phyloP scores from a whole-genome alignment of 2,797 vertebrate species.

The Pterois miles region DNA sequence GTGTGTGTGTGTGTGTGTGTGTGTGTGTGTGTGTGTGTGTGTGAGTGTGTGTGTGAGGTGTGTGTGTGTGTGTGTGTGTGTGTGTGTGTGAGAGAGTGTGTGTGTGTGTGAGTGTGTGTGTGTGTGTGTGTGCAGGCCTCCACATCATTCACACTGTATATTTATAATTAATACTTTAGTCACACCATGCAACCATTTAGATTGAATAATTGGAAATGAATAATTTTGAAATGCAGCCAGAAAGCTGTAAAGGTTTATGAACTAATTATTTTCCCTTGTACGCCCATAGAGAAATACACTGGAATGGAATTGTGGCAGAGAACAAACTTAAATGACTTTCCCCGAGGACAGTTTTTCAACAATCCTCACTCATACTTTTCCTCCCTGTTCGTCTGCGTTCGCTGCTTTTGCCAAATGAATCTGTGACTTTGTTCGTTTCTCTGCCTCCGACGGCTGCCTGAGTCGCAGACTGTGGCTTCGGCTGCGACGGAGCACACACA shows the following conservation, averaged over 20 bases:
- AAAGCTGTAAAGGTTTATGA: slow-evolving; percentile 63
- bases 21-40: background rate
- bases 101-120: no score
- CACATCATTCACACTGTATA: background rate
- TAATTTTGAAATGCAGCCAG: slow-evolving; percentile 50
- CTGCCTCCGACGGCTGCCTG: slow-evolving; percentile 40
- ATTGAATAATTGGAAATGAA: slow-evolving; percentile 63
- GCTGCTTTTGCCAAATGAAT: slow-evolving; percentile 52
- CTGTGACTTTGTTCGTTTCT: slow-evolving; percentile 39
- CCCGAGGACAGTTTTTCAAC: slow-evolving; percentile 53
- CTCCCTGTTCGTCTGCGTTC: slow-evolving; percentile 31
- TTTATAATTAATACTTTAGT: slow-evolving; percentile 46
- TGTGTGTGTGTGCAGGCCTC: background rate
- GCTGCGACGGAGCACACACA: slow-evolving; percentile 24
- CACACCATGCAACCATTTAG: slow-evolving; percentile 43
- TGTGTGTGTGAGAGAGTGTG: no score
- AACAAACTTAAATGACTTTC: slow-evolving; percentile 65
- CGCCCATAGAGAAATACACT: slow-evolving; percentile 41
- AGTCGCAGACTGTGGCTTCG: slow-evolving; percentile 39
- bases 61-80: background rate
- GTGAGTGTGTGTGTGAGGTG: no score
- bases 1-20: background rate
- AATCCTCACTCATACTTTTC: slow-evolving; percentile 38
- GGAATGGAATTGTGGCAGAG: slow-evolving; percentile 40
- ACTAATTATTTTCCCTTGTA: slow-evolving; percentile 58